These are phyloP conservation scores for Rutilus rutilus DNA, from an alignment of 2,113 vertebrate species.

Conservation along the genomic window DNA sequence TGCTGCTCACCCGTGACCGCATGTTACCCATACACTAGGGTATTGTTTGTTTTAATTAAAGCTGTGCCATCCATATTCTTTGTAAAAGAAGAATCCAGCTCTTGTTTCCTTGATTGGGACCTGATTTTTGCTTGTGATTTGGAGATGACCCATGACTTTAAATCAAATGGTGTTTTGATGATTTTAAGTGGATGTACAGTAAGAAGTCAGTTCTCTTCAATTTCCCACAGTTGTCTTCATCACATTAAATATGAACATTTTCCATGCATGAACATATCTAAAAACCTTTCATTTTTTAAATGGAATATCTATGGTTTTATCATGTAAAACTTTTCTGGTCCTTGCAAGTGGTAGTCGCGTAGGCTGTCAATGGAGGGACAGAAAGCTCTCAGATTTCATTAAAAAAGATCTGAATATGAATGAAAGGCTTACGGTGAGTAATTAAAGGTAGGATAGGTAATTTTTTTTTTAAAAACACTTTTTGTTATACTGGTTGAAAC, in stretches of 20 bases:
- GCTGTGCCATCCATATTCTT: background rate
- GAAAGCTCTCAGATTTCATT: too few relatives aligned
- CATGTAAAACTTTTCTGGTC: background rate
- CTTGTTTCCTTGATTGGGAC: background rate
- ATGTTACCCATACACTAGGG: conserved; percentile 26
- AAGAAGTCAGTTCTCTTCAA: background rate
- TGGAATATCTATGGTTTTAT: background rate
- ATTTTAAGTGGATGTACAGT: background rate
- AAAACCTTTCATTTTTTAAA: background rate
- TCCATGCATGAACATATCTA: background rate
- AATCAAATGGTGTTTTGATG: background rate
- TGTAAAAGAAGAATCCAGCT: background rate
- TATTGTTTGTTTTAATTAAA: conserved; percentile 14
- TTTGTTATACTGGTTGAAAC: too few relatives aligned
- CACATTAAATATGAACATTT: background rate
- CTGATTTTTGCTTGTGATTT: background rate
- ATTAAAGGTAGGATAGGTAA: too few relatives aligned
- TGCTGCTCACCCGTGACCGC: conserved; percentile 53
- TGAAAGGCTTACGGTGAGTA: too few relatives aligned
- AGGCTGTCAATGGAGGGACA: too few relatives aligned
- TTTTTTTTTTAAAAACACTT: too few relatives aligned
- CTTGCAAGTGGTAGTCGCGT: too few relatives aligned
- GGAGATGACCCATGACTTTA: background rate
- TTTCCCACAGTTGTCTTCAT: background rate
- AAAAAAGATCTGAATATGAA: too few relatives aligned